These are phyloP conservation scores for Tapirus indicus DNA, from an alignment of 2,797 vertebrate genomes.

Conservation along the genomic window DNA sequence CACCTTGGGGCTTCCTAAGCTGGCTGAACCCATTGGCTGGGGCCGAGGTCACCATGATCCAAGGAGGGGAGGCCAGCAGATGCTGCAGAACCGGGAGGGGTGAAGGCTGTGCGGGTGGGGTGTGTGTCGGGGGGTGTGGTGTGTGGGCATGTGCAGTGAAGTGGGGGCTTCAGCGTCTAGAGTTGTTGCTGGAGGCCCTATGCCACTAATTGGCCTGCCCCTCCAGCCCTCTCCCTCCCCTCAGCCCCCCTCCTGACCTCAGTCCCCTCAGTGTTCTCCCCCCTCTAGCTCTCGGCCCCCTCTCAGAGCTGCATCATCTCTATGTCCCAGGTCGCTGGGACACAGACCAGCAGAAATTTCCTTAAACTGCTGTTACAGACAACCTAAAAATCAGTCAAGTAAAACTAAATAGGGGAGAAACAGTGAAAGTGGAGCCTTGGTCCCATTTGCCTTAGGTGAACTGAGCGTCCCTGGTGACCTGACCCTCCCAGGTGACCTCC, in stretches of 20 bases:
- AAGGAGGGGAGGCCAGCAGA: too few relatives aligned
- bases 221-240: background rate
- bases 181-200: background rate
- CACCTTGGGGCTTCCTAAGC: background rate
- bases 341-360: background rate
- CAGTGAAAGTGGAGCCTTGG: background rate
- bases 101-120: background rate
- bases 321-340: too few relatives aligned
- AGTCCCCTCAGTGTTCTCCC: background rate
- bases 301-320: background rate
- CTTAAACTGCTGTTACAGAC: background rate
- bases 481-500: background rate
- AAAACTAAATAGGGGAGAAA: background rate
- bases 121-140: rapidly evolving
- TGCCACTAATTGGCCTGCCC: too few relatives aligned
- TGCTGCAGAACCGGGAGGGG: background rate
- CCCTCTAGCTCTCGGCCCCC: background rate
- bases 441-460: too few relatives aligned
- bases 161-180: rapidly evolving
- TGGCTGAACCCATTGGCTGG: background rate
- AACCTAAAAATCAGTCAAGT: background rate
- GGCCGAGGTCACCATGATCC: too few relatives aligned
- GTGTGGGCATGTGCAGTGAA: background rate
- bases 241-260: background rate
- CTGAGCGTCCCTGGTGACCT: too few relatives aligned